A percentile compares a stretch with the other conserved stretches of the same genome.
Evolutionary conservation across 2,888 invertebrate genomes (phyloP).

Genomic region (Epiblema foenella): DNA sequence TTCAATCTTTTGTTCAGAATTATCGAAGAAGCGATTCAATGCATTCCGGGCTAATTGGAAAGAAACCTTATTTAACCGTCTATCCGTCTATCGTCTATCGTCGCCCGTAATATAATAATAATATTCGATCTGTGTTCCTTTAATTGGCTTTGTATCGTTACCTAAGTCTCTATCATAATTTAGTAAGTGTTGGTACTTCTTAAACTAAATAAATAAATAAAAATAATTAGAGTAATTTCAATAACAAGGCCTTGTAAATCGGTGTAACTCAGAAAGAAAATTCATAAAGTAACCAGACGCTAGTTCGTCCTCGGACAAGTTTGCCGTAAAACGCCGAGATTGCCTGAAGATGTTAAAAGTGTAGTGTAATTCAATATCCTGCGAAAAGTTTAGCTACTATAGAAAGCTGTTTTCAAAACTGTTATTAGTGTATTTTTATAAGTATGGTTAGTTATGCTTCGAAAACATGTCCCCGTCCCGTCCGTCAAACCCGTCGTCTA

Average conservation of each 20-base stretch:
- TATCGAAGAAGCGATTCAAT: conserved; percentile 12
- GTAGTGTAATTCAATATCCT: conserved; percentile 13
- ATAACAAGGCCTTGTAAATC: too few species aligned
- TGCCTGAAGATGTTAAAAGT: not conserved
- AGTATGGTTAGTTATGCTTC: conserved; percentile 4
- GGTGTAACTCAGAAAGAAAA: not conserved
- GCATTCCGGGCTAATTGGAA: conserved; percentile 30
- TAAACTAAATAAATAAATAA: too few species aligned
- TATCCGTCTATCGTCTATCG: too few species aligned
- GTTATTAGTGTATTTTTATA: conserved; percentile 6
- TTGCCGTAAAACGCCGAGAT: not conserved
- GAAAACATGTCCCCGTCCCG: too few species aligned
- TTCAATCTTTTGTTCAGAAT: conserved; percentile 11
- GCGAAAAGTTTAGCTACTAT: conserved; percentile 5
- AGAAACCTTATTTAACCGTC: not conserved
- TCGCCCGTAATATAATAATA: too few species aligned
- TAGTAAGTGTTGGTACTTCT: too few species aligned
- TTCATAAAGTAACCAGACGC: not conserved
- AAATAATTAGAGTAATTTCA: too few species aligned
- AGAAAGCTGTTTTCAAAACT: conserved; percentile 9
- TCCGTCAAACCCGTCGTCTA: too few species aligned
- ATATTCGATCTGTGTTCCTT: too few species aligned
- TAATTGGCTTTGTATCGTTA: too few species aligned
- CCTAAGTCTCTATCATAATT: too few species aligned
- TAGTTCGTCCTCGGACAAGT: conserved; percentile 3